These are phyloP conservation scores for Diaperis boleti DNA, from an alignment of 2,888 invertebrate genomes.

Conservation along the genomic window DNA sequence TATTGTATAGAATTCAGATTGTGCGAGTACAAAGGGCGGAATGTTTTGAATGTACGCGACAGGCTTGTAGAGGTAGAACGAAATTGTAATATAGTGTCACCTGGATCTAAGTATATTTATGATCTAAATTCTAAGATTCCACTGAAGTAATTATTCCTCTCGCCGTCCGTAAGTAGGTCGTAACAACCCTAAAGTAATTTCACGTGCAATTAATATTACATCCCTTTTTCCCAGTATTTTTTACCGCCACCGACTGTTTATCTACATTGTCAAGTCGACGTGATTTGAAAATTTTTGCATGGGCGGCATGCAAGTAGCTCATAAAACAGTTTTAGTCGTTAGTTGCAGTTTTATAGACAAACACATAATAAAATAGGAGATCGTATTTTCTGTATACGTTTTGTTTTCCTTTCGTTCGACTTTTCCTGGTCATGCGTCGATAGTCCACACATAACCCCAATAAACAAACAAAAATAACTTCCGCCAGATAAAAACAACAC, in stretches of 20 bases:
- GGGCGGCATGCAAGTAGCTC: not conserved
- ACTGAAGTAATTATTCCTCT: no score
- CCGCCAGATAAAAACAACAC: slow-evolving; percentile 21
- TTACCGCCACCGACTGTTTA: no score
- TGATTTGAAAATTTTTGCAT: not conserved
- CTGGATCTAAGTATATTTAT: no score
- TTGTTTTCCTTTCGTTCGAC: not conserved
- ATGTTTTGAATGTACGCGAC: no score
- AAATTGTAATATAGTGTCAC: no score
- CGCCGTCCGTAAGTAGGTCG: no score
- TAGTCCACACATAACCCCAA: not conserved
- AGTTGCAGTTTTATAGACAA: slow-evolving; percentile 3
- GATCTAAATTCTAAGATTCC: no score
- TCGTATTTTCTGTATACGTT: not conserved
- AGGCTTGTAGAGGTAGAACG: no score
- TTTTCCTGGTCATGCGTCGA: slow-evolving; percentile 5
- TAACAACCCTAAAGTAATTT: no score
- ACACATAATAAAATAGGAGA: not conserved
- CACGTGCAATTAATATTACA: no score
- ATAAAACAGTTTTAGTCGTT: slow-evolving; percentile 1
- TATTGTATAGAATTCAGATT: not conserved
- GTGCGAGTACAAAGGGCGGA: not conserved
- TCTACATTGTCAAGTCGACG: no score
- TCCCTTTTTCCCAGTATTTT: no score
- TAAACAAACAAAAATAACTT: slow-evolving; percentile 4